Base-by-base conservation (phyloP, 2,797 vertebrate genomes). In the Sphenodon punctatus region DNA sequence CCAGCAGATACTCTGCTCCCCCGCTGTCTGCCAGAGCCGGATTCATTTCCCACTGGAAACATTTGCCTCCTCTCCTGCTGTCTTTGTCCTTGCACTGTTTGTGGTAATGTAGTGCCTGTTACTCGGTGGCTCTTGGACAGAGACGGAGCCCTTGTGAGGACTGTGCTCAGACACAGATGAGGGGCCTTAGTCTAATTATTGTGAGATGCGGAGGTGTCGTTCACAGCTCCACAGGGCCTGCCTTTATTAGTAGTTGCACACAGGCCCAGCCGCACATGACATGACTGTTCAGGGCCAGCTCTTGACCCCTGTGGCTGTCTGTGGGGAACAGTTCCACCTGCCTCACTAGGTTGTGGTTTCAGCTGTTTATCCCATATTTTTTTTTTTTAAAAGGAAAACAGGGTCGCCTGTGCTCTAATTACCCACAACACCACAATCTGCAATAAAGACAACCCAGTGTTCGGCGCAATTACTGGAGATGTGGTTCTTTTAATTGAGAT, bases 201-300 rank as follows among this genome's bases (percentile, higher is more conserved):
- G n/a, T 2, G 48, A 55, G 15, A 30, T 17, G 17, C 49, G 55
- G 51, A 55, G 8, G 10, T 9, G 2, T 51, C 19, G 8, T n/a
- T n/a, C n/a, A n/a, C n/a, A n/a, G n/a, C 27, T 55, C 15, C 27
- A 55, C 51, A 19, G 7, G 1, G 51, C n/a, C 19, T 30, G 27
- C 51, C 27, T 30, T 30, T 19, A 55, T 48, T 48, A 48, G 23
- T 46, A 49, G 25, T 25, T 8, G 36, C 56, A 65, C 46, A 22
- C 58, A 45, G 66, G 56, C 46, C 7, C 42, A 25, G 36, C 49
- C 53, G 22, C 0, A 0, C 1, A 15, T 16, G 63, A 61, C 72
- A 3, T 0, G 3, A 10, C 41, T 66, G 63, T 34, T 72, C 49
- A 6, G 36, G 32, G 42, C 30, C 65, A 56, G 68, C 65, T 75